phyloP scores from a whole-genome alignment of 2,797 vertebrate species.

The Sebastiscus albofasciatus region DNA sequence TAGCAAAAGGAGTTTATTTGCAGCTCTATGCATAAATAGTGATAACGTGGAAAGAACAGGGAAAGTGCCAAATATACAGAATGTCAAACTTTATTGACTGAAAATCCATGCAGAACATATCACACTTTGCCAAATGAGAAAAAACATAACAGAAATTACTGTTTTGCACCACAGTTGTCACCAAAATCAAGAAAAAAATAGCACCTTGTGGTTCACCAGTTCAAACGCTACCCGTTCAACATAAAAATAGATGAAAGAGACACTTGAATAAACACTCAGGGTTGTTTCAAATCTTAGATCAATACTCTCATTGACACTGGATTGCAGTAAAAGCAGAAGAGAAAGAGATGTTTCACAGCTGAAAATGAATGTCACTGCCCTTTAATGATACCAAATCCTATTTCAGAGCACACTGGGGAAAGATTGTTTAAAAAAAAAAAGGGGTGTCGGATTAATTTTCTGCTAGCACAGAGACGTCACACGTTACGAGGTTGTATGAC shows the following conservation, averaged over 20 bases:
- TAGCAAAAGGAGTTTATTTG: background rate
- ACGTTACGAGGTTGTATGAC: background rate
- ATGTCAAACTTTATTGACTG: background rate
- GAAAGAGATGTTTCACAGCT: background rate
- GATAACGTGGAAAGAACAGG: background rate
- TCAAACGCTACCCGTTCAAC: background rate
- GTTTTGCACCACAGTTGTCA: background rate
- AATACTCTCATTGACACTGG: background rate
- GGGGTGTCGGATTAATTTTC: background rate
- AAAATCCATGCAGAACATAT: background rate
- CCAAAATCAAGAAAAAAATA: background rate
- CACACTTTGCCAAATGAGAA: background rate
- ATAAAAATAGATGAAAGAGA: background rate
- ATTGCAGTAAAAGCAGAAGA: background rate
- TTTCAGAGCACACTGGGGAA: background rate
- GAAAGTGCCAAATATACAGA: background rate
- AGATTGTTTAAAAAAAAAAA: background rate
- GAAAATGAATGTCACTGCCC: background rate
- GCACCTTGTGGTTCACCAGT: background rate
- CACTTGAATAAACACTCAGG: background rate
- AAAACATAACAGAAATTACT: background rate
- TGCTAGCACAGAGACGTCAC: background rate
- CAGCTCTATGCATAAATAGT: background rate
- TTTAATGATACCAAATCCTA: background rate
- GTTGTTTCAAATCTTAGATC: constrained; percentile 1